Conservation (phyloP, 2,113 vertebrate species). For the Microcebus ravelobensis region DNA sequence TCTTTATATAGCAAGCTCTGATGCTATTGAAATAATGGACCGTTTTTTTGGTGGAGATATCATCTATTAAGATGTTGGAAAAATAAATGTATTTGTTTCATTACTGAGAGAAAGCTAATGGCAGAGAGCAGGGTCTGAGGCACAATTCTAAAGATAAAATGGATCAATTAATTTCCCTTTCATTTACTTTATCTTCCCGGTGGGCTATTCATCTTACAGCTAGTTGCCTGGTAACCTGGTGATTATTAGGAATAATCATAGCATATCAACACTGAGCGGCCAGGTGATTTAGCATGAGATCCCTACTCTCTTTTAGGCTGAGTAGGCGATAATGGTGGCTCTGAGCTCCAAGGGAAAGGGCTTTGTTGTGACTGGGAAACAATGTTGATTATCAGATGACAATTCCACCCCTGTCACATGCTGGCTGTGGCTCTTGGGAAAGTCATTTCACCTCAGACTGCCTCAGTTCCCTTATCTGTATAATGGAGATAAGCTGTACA, state of each 20-base stretch:
- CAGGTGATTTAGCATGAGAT: not conserved
- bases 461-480: not conserved
- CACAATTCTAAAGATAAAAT: constrained; percentile 2
- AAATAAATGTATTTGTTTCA: not conserved
- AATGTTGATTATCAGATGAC: not conserved
- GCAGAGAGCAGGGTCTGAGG: not conserved
- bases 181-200: constrained; percentile 24
- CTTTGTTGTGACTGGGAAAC: not conserved
- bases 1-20: constrained; percentile 53
- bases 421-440: not conserved
- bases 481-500: not conserved
- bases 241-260: not conserved
- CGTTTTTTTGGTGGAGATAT: constrained; percentile 39
- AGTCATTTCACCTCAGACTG: not conserved
- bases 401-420: not conserved
- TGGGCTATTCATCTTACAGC: not conserved
- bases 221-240: not conserved
- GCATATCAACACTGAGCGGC: accelerated
- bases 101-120: not conserved
- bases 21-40: constrained; percentile 59
- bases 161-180: not conserved
- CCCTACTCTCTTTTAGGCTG: accelerated
- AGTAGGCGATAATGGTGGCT: accelerated
- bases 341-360: not conserved
- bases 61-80: constrained; percentile 40